These are phyloP conservation scores for Oceanites oceanicus DNA, from an alignment of 2,113 vertebrate species.

Conservation along the genomic window DNA sequence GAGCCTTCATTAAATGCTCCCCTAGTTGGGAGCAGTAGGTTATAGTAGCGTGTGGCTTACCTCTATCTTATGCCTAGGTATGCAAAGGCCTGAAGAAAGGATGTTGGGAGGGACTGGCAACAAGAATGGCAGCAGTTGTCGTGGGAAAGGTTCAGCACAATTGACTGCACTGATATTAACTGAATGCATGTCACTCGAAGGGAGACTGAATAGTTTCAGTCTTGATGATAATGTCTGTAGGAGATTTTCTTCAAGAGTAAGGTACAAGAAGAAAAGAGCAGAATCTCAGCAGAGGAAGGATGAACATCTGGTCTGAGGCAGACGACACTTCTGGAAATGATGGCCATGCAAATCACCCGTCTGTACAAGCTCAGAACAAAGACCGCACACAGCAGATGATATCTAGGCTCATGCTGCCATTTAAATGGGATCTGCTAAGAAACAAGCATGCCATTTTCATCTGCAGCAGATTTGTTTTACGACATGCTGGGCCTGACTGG, in stretches of 20 bases:
- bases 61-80: not conserved
- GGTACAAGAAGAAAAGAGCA: constrained; percentile 2
- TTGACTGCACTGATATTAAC: not conserved
- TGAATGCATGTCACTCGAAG: not conserved
- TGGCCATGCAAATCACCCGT: constrained; percentile 31
- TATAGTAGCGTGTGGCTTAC: not conserved
- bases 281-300: constrained; percentile 36
- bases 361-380: constrained; percentile 26
- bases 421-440: constrained; percentile 45
- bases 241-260: not conserved
- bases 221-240: not conserved
- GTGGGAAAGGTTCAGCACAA: not conserved
- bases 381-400: not conserved
- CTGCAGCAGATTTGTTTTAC: not conserved
- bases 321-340: constrained; percentile 42
- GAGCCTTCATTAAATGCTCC: not conserved
- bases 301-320: constrained; percentile 58
- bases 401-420: constrained; percentile 20
- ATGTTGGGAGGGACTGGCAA: not conserved
- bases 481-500: constrained; percentile 3
- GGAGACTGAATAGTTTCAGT: not conserved
- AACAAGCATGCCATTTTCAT: constrained; percentile 19
- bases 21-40: not conserved
- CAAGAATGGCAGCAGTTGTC: not conserved
- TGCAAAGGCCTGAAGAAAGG: not conserved